Conservation (phyloP, 2,888 invertebrate genomes). For the Hyalella azteca region DNA sequence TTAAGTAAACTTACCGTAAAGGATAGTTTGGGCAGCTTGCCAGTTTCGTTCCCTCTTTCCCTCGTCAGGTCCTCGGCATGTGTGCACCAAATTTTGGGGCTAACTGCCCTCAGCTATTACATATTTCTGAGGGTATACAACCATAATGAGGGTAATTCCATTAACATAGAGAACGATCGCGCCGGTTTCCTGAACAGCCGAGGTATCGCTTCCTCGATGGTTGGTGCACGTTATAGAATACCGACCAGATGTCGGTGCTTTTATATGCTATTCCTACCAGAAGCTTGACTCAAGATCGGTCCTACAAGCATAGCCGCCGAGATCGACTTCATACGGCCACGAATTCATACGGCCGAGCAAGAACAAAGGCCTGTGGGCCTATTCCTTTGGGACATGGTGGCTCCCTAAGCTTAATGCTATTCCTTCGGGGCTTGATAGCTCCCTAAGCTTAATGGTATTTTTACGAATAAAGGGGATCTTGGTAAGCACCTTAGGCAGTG, state of each 20-base stretch:
- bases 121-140: conserved; percentile 34
- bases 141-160: conserved; percentile 23
- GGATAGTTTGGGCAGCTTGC: no score
- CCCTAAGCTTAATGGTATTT: neutral
- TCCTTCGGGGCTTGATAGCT: conserved; percentile 2
- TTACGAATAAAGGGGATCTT: conserved; percentile 5
- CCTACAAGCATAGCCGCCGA: neutral
- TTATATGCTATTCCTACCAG: conserved; percentile 11
- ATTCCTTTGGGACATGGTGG: neutral
- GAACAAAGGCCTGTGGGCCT: neutral
- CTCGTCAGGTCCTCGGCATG: no score
- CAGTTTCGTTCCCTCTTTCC: no score
- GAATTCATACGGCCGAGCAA: neutral
- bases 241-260: neutral
- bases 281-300: neutral
- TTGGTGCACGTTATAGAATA: no score
- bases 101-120: conserved; percentile 35
- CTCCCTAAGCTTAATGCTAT: neutral
- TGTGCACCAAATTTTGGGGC: conserved; percentile 15
- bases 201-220: neutral
- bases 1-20: no score
- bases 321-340: no score
- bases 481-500: neutral
- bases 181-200: neutral
- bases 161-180: conserved; percentile 34